Base-by-base conservation (phyloP, 2,113 vertebrate genomes). In the Tragelaphus strepsiceros region DNA sequence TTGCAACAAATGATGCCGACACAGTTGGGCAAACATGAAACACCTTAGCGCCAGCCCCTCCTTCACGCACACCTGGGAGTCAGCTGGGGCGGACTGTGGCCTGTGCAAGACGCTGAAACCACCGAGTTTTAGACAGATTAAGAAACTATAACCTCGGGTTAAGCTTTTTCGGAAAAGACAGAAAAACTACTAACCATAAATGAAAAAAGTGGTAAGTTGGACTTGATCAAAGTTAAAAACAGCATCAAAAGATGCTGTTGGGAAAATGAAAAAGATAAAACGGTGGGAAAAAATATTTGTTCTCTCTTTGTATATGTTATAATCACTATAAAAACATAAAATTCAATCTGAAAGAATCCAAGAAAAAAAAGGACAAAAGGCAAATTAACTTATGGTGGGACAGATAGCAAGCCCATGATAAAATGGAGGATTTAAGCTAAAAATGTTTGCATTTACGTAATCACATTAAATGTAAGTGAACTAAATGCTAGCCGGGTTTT, bases 1-100 rank as follows among this genome's bases (percentile, higher is more conserved):
- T 67, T 43, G 16, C 51, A 28, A 11, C 51, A 56, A 5, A 17
- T 14, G 43, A 14, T 35, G 6, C 49, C 10, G 35, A 58, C n/a
- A 21, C 32, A 35, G 2, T 51, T 13, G 28, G 71, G 30, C 30
- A 43, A 7, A 64, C 21, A 3, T 30, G 22, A 82, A 81, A n/a
- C 62, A n/a, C 6, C 4, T 3, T 17, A 53, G 6, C 8, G 43
- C 24, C 17, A 2, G 30, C 26, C 17, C 53, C 53, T 39, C 3
- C 35, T 1, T 67, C 22, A 5, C 8, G 4, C 56, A 1, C 4
- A 1, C 3, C 2, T 54, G 13, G 17, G 46, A 13, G 46, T 35
- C 13, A 51, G 1, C 4, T 11, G 14, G 24, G 30, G 53, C 17
- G 2, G 49, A 46, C 39, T 59, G 4, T 10, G 26, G 53, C 24